These are phyloP conservation scores for Noctua comes DNA, from an alignment of 2,888 invertebrate species.

Conservation along the genomic window DNA sequence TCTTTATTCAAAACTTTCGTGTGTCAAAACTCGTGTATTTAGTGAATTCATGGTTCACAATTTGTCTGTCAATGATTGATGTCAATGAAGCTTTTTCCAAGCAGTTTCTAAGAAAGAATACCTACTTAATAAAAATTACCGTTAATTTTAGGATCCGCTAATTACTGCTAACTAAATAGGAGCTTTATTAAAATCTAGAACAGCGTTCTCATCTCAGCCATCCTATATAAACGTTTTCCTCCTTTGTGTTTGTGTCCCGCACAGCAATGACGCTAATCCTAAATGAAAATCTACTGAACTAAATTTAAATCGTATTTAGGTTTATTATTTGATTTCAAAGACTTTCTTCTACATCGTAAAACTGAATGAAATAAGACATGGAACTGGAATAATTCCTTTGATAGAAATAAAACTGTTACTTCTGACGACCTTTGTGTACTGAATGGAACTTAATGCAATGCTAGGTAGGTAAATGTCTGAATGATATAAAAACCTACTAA, in stretches of 20 bases:
- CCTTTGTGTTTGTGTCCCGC: conserved; percentile 11
- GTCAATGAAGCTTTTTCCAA: background rate
- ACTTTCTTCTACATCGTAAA: conserved; percentile 29
- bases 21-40: background rate
- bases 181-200: background rate
- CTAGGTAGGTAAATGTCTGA: conserved; percentile 5
- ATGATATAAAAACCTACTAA: conserved; percentile 8
- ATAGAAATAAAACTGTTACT: conserved; percentile 11
- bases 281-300: conserved; percentile 14
- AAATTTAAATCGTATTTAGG: conserved; percentile 18
- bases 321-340: conserved; percentile 45
- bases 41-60: background rate
- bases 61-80: background rate
- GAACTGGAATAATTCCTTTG: conserved; percentile 29
- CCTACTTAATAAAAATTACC: background rate
- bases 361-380: conserved; percentile 26
- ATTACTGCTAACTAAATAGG: background rate
- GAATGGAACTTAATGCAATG: conserved; percentile 4
- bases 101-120: background rate
- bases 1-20: too few species aligned
- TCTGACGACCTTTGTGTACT: background rate
- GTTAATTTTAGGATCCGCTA: background rate
- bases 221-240: background rate
- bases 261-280: background rate
- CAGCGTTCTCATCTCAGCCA: background rate